Percentiles rank a stretch among this genome's conserved stretches.
These are phyloP conservation scores for Cyphomyrmex costatus DNA, from an alignment of 1,140 invertebrate species.

Conservation along the genomic window DNA sequence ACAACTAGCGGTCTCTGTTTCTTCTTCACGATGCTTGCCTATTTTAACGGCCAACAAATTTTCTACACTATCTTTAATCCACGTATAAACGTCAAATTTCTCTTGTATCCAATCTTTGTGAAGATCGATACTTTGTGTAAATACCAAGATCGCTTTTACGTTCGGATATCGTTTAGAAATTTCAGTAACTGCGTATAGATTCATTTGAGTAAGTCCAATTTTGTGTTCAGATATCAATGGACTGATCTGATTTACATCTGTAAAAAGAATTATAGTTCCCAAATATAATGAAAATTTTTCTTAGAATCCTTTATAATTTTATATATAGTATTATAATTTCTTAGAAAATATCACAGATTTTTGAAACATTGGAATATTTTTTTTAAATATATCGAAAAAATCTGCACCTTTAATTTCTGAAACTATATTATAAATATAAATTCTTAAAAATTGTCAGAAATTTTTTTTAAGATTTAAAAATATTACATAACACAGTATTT, in stretches of 20 bases:
- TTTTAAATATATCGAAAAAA: no score
- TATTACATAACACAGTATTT: not conserved
- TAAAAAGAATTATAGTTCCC: not conserved
- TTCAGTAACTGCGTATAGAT: conserved; percentile 76
- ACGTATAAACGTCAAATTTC: conserved; percentile 77
- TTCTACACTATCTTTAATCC: conserved; percentile 73
- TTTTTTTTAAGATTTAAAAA: not conserved
- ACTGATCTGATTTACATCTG: conserved; percentile 75
- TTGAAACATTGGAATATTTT: no score
- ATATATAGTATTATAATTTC: not conserved
- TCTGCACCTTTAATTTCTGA: not conserved
- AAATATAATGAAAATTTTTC: not conserved
- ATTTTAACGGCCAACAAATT: conserved; percentile 71
- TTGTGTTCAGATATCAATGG: conserved; percentile 74
- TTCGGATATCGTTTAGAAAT: conserved; percentile 76
- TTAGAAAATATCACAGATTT: no score
- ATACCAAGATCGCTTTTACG: conserved; percentile 72
- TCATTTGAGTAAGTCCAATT: conserved; percentile 79
- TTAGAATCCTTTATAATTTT: not conserved
- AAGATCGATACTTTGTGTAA: conserved; percentile 72
- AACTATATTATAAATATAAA: not conserved
- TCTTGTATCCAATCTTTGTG: conserved; percentile 77
- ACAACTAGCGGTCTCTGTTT: conserved; percentile 55
- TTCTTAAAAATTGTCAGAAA: not conserved
- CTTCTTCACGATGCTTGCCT: conserved; percentile 12